Evolutionary conservation across 1,140 invertebrate species (phyloP).

Genomic region (Panagrolaimus sp.): DNA sequence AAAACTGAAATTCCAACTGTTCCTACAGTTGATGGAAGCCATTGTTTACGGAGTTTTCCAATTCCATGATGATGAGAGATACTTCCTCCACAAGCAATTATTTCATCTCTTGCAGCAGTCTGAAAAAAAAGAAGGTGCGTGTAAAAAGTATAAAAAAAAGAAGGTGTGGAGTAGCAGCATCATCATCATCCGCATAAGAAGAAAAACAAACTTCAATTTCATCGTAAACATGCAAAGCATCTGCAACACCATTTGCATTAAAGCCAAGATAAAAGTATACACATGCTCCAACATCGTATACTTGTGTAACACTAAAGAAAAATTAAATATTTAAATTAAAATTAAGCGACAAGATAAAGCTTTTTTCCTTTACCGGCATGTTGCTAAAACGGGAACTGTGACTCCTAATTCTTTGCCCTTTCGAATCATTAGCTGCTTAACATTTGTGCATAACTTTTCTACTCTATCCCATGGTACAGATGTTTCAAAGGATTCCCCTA

Average conservation of each 20-base stretch:
- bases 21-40: constrained; percentile 73
- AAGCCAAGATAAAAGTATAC: constrained; percentile 97
- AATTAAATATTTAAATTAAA: not conserved
- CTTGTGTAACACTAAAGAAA: constrained; percentile 75
- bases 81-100: constrained; percentile 79
- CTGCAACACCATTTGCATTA: constrained; percentile 67
- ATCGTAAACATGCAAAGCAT: constrained; percentile 78
- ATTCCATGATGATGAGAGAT: constrained; percentile 73
- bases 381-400: constrained; percentile 60
- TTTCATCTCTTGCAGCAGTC: constrained; percentile 78
- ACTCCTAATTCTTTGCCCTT: constrained; percentile 68
- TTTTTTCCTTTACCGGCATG: constrained; percentile 62
- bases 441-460: constrained; percentile 75
- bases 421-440: constrained; percentile 72
- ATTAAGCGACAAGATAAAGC: too few species aligned
- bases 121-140: constrained; percentile 64
- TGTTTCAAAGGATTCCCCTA: constrained; percentile 95
- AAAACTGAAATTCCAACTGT: constrained; percentile 70
- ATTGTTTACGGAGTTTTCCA: constrained; percentile 80
- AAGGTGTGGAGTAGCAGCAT: constrained; percentile 20
- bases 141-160: too few species aligned
- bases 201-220: constrained; percentile 63
- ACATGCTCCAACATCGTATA: constrained; percentile 90
- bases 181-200: too few species aligned
- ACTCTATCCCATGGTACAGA: constrained; percentile 75